Conservation (phyloP, 2,113 vertebrate species). For the Pogona vitticeps region DNA sequence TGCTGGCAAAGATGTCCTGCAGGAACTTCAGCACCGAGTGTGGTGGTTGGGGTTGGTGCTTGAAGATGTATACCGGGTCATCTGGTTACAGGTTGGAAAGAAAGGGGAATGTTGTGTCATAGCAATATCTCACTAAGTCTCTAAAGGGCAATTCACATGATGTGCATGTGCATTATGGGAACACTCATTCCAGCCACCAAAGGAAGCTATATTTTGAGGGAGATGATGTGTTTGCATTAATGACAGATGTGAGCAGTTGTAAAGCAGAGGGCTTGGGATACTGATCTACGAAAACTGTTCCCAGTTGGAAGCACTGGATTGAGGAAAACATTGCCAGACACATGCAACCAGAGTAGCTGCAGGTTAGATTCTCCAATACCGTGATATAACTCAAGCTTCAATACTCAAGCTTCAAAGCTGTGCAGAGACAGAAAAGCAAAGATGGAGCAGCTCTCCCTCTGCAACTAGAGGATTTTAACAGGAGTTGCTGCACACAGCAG, state of each 20-base stretch:
- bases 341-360: not conserved
- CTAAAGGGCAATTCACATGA: not conserved
- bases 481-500: not conserved
- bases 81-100: constrained; percentile 71
- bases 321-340: not conserved
- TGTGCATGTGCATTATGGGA: too few species aligned
- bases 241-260: not conserved
- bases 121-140: not conserved
- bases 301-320: not conserved
- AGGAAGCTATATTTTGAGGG: not conserved
- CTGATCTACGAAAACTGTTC: accelerated
- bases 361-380: not conserved
- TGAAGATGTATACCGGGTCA: constrained; percentile 95
- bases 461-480: not conserved
- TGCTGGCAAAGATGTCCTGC: constrained; percentile 90
- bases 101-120: constrained; percentile 7
- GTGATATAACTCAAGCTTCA: not conserved
- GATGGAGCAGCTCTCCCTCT: not conserved
- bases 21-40: constrained; percentile 96
- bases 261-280: not conserved
- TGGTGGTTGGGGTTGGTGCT: constrained; percentile 88
- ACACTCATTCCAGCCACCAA: not conserved
- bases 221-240: not conserved
- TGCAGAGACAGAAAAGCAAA: not conserved
- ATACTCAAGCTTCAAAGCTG: not conserved